Evolutionary conservation across 1,140 invertebrate genomes (phyloP).

Genomic region (Bombyx mandarina): DNA sequence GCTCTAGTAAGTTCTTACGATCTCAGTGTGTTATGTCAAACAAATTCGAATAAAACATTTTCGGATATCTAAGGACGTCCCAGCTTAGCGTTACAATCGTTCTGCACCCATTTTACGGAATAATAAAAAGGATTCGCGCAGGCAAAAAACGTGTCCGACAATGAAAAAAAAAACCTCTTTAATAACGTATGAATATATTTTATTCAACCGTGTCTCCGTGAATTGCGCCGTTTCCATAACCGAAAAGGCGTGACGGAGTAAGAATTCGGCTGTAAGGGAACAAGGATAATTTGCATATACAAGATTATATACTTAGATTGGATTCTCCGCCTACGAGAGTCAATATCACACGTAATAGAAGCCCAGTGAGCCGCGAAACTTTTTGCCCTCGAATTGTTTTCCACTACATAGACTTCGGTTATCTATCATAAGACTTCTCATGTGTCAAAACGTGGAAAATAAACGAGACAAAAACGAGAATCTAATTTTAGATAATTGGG

Average conservation of each 20-base stretch:
- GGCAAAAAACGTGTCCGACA: constrained; percentile 21
- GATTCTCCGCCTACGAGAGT: constrained; percentile 34
- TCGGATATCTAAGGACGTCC: constrained; percentile 9
- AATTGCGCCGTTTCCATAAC: constrained; percentile 40
- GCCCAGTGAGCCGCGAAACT: constrained; percentile 35
- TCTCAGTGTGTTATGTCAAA: neutral
- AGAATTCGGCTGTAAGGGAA: constrained; percentile 46
- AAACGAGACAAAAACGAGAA: too few species aligned
- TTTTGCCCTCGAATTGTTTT: constrained; percentile 42
- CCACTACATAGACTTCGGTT: constrained; percentile 15
- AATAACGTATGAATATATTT: constrained; percentile 48
- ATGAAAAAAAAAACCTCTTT: constrained; percentile 20
- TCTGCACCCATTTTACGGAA: constrained; percentile 9
- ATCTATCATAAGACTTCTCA: constrained; percentile 1
- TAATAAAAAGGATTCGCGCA: constrained; percentile 15
- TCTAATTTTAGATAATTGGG: too few species aligned
- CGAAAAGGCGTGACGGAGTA: constrained; percentile 45
- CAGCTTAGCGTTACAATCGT: constrained; percentile 8
- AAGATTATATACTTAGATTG: constrained; percentile 56
- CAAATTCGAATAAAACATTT: constrained; percentile 11
- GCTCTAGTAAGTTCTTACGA: neutral
- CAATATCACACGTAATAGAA: constrained; percentile 52
- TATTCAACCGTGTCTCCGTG: constrained; percentile 32
- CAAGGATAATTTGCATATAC: constrained; percentile 56
- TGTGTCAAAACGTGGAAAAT: neutral